Base-by-base conservation (phyloP, 2,113 vertebrate genomes). In the Pseudopipra pipra region DNA sequence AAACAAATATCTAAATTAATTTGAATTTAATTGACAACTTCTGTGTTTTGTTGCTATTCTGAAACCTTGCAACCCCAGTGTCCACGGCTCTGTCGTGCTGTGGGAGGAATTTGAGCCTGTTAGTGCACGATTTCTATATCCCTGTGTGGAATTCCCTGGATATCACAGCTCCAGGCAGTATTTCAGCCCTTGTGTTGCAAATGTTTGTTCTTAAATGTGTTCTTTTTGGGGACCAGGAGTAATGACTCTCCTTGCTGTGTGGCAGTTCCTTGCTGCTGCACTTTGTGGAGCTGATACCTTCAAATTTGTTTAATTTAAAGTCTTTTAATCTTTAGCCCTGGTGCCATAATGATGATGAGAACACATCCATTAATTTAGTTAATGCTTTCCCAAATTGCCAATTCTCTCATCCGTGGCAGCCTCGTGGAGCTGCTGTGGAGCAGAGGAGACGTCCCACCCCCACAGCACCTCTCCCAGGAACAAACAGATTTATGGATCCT, bases 1-100 rank as follows among this genome's bases (percentile, higher is more conserved):
- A 35, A 46, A 49, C 13, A 24, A 54, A 75, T 33, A 44, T 25
- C 20, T 24, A 37, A 49, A 58, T 87, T 11, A 46, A n/a, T 74
- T 78, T 39, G 6, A 58, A 59, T 85, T 54, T 56, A 2, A 6
- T 39, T 83, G 70, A 63, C 49, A 62, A 33, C n/a, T 81, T 77
- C 37, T 43, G 25, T 27, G 31, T 25, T 44, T 56, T 37, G 11
- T 17, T 67, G 35, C 12, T 58, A 1, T 51, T 83, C 37, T 37
- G 47, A 59, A 89, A 25, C 21, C 37, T 52, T 58, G 14, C 35
- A 44, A 30, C 70, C 24, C 1, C 11, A 14, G 11, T 6, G 39
- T 31, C 1, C 4, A 0, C 20, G 12, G 41, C 59, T 62, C 39
- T 74, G 52, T 62, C 0, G 0, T 1, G 7, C 65, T 54, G 55